phyloP scores from a whole-genome alignment of 2,888 invertebrate genomes.

The Kuschelorhynchus macadamiae region DNA sequence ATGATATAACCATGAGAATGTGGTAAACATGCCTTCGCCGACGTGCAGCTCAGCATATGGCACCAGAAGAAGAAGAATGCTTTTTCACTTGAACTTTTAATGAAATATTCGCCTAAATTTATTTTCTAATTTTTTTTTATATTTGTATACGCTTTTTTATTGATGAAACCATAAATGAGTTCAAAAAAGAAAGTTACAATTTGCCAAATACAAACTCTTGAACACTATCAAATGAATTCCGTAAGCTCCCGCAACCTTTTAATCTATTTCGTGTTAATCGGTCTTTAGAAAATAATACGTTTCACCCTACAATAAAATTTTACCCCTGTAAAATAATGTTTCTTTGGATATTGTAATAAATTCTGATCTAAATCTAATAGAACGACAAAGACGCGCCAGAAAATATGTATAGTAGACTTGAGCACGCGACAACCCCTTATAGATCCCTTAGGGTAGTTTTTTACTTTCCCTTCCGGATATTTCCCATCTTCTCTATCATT shows the following conservation, averaged over 20 bases:
- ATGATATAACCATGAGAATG: background rate
- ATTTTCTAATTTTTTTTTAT: no score
- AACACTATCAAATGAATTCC: no score
- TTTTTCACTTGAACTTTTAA: no score
- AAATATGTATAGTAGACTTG: slow-evolving; percentile 52
- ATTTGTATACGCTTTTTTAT: no score
- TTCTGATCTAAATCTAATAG: slow-evolving; percentile 27
- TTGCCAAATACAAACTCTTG: no score
- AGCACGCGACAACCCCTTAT: slow-evolving; percentile 61
- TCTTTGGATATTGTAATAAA: slow-evolving; percentile 29
- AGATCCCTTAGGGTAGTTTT: slow-evolving; percentile 52
- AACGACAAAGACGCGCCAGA: background rate
- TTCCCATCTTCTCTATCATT: slow-evolving; percentile 20
- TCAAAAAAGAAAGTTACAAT: no score
- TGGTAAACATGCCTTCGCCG: background rate
- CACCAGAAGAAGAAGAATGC: background rate
- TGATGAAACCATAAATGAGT: no score
- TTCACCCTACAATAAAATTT: background rate
- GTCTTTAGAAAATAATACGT: no score
- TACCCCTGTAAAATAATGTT: slow-evolving; percentile 21
- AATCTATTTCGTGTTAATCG: no score
- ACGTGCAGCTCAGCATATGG: background rate
- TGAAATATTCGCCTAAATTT: no score
- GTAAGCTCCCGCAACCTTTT: no score
- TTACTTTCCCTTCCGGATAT: slow-evolving; percentile 41